phyloP scores from a whole-genome alignment of 2,113 vertebrate species.

The Pelobates fuscus region DNA sequence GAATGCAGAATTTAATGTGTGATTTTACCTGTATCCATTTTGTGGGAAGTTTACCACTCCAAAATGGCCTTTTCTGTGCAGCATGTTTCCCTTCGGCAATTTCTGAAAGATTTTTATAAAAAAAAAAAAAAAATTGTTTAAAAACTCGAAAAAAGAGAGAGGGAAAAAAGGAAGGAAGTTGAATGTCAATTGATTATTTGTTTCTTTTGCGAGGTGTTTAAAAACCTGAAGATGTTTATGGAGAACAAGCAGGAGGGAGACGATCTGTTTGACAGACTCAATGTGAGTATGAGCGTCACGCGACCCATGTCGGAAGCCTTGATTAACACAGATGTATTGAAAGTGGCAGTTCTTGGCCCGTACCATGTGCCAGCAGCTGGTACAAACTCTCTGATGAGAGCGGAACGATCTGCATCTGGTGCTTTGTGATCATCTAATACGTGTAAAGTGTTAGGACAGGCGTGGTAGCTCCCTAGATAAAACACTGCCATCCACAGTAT shows the following conservation, averaged over 20 bases:
- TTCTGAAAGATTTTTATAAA: no score
- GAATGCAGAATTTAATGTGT: no score
- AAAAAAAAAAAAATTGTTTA: no score
- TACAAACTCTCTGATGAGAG: constrained; percentile 39
- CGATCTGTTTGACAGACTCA: constrained; percentile 74
- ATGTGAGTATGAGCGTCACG: constrained; percentile 45
- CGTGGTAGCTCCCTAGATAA: no score
- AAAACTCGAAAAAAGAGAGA: no score
- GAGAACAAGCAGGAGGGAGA: constrained; percentile 68
- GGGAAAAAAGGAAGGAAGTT: no score
- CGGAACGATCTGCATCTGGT: constrained; percentile 48
- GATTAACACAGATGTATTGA: constrained; percentile 54
- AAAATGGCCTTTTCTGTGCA: no score
- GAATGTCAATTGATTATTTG: constrained; percentile 7
- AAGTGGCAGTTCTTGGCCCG: constrained; percentile 55
- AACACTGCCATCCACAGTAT: no score
- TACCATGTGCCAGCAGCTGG: constrained; percentile 52
- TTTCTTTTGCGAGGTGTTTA: constrained; percentile 73
- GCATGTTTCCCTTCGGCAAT: no score
- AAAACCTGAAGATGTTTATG: constrained; percentile 75
- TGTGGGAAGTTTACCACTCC: no score
- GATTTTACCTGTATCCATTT: no score
- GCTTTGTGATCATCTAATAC: constrained; percentile 16
- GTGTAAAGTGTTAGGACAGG: no score
- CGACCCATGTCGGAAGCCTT: constrained; percentile 2